Base-by-base conservation (phyloP, 2,888 invertebrate species). In the Mythimna albipuncta region DNA sequence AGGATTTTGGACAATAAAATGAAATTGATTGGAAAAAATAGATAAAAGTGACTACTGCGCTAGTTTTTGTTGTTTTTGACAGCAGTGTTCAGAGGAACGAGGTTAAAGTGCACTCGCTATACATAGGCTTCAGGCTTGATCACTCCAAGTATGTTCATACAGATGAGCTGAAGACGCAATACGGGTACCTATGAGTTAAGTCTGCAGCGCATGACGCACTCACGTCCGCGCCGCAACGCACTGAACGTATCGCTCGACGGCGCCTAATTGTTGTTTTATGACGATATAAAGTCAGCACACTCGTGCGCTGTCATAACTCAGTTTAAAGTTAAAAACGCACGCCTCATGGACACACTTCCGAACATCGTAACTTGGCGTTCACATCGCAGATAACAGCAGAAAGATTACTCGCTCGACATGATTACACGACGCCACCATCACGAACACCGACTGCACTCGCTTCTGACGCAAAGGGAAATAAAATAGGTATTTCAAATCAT, bases 251-350 rank as follows among this genome's bases (percentile, higher is more conserved):
- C 50, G 61, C 64, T 57, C 54, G 57, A 21, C 13, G 71, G 65
- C 61, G 54, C 44, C 50, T 67, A 71, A 72, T 75, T 75, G 71
- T 65, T 54, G 62, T 58, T 72, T 81, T 70, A 83, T 70, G 72
- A 55, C 32, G 62, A 50, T 64, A 69, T 73, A 63, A 83, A 69
- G 66, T 63, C 19, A 58, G 57, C 57, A 63, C 50, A 55, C 67
- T 54, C 54, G 63, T 55, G 35, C 71, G 65, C 66, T 61, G 71
- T 63, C 66, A 71, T 69, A 64, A 69, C 70, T 41, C 47, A 19
- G 55, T 44, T 61, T 38, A 57, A 69, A 64, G 64, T 76, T 52
- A 50, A 59, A 44, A 66, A 65, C 64, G 63, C 52, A 21, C 65
- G 65, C 73, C 57, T 58, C 57, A 57, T 64, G 69, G 19, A 10